These are phyloP conservation scores for Eretmochelys imbricata DNA, from an alignment of 2,113 vertebrate species.

Conservation along the genomic window DNA sequence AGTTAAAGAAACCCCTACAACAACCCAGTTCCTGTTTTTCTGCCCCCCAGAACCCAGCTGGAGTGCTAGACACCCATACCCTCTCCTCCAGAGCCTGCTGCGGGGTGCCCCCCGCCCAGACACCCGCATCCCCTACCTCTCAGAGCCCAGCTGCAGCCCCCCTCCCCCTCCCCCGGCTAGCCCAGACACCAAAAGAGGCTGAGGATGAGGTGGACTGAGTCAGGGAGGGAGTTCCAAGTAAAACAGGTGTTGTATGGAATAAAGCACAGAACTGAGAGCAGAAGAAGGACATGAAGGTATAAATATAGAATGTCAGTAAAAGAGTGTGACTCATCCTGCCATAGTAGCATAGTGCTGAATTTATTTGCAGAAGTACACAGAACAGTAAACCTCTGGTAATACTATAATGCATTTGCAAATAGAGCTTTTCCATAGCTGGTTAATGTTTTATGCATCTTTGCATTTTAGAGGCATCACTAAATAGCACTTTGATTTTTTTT, in stretches of 20 bases:
- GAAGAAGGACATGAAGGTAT: constrained; percentile 43
- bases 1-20: too few relatives aligned
- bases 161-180: too few relatives aligned
- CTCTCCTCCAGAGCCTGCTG: too few relatives aligned
- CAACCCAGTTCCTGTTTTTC: too few relatives aligned
- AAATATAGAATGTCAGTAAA: constrained; percentile 66
- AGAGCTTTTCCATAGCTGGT: constrained; percentile 39
- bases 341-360: constrained; percentile 64
- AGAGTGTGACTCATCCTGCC: constrained; percentile 69
- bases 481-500: constrained; percentile 26
- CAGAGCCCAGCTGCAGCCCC: too few relatives aligned
- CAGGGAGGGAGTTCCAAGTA: constrained; percentile 30
- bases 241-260: constrained; percentile 11
- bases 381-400: constrained; percentile 58
- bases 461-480: constrained; percentile 26
- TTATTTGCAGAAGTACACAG: constrained; percentile 62
- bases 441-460: constrained; percentile 61
- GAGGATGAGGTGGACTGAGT: not conserved
- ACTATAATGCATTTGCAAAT: constrained; percentile 52
- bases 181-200: too few relatives aligned
- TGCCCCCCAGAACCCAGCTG: too few relatives aligned
- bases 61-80: too few relatives aligned
- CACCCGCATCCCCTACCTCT: too few relatives aligned
- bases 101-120: too few relatives aligned
- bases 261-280: constrained; percentile 27